Percentiles rank a stretch among this genome's conserved stretches.
Conservation (phyloP, 2,888 invertebrate genomes). For the Drosophila lutescens region DNA sequence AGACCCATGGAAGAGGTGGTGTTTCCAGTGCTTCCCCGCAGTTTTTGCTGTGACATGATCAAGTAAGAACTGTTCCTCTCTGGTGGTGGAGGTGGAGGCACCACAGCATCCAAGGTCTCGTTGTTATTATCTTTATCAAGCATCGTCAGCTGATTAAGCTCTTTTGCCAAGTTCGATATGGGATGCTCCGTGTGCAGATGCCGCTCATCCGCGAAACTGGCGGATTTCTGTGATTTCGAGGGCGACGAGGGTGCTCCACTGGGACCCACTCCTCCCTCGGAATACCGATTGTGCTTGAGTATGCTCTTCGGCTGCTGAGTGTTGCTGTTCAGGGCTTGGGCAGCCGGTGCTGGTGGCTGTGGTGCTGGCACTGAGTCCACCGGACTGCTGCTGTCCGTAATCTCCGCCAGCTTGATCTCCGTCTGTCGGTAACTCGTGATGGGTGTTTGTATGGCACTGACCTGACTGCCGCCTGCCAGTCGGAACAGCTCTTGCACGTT, state of each 20-base stretch:
- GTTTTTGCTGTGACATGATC: slow-evolving; percentile 89
- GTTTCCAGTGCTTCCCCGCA: slow-evolving; percentile 55
- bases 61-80: slow-evolving; percentile 95
- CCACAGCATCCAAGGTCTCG: slow-evolving; percentile 54
- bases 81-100: slow-evolving; percentile 90
- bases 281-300: slow-evolving; percentile 83
- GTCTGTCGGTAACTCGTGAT: slow-evolving; percentile 84
- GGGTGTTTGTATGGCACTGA: slow-evolving; percentile 84
- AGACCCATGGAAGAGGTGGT: slow-evolving; percentile 72
- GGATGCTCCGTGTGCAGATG: slow-evolving; percentile 80
- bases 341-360: slow-evolving; percentile 3
- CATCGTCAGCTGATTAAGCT: slow-evolving; percentile 78
- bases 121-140: slow-evolving; percentile 73
- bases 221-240: slow-evolving; percentile 83
- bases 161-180: slow-evolving; percentile 80
- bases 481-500: slow-evolving; percentile 86
- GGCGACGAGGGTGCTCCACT: slow-evolving; percentile 82
- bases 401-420: slow-evolving; percentile 81
- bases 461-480: slow-evolving; percentile 82
- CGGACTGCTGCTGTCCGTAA: slow-evolving; percentile 58
- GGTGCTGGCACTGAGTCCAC: slow-evolving; percentile 19
- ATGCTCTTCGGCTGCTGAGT: slow-evolving; percentile 83
- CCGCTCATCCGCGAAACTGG: slow-evolving; percentile 84
- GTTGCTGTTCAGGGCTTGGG: slow-evolving; percentile 22
- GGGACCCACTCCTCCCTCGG: slow-evolving; percentile 62